Evolutionary conservation across 2,113 vertebrate genomes (phyloP).

Genomic region (Ctenomys sociabilis): DNA sequence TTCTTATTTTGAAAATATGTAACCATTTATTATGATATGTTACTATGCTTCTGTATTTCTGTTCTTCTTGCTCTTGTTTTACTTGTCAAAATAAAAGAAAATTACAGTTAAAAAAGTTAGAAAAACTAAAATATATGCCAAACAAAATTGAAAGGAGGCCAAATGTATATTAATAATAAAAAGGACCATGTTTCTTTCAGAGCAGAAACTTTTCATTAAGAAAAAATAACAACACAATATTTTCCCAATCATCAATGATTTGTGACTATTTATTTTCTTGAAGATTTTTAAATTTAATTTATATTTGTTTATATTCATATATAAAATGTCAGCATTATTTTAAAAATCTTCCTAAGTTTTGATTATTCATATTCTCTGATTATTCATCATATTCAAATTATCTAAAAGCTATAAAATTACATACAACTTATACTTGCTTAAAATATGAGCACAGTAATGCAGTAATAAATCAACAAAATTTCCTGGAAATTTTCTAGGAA

Average conservation of each 20-base stretch:
- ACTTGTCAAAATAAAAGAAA: no score
- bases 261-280: neutral
- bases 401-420: neutral
- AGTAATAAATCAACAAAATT: neutral
- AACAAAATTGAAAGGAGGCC: no score
- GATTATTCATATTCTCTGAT: neutral
- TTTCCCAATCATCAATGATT: neutral
- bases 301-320: neutral
- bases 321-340: neutral
- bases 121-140: no score
- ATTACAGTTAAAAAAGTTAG: no score
- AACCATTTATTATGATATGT: no score
- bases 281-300: neutral
- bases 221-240: neutral
- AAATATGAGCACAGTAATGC: neutral
- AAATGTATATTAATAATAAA: no score
- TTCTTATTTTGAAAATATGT: no score
- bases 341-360: neutral
- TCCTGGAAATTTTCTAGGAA: neutral
- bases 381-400: neutral
- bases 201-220: neutral
- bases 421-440: neutral
- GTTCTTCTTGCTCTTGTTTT: no score
- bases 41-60: no score
- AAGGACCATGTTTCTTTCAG: neutral